Base-by-base conservation (phyloP, 2,888 invertebrate species). In the Dynastes tityus region DNA sequence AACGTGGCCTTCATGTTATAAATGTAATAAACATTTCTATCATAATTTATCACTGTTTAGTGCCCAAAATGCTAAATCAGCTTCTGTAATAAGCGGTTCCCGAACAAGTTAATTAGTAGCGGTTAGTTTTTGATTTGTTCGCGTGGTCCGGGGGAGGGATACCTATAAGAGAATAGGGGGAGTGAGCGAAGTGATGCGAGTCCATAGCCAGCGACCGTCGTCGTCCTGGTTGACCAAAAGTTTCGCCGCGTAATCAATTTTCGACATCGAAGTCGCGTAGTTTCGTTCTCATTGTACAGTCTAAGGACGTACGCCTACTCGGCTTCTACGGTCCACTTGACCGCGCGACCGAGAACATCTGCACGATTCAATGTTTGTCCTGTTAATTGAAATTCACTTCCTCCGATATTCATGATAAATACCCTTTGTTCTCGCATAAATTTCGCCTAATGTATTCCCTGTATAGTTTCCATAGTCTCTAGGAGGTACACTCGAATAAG, bases 341-440 rank as follows among this genome's bases (percentile, higher is more conserved):
- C 61, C 74, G 55, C 55, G 22, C 64, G n/a, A 13, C 55, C 49
- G 53, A 61, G 78, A 78, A 73, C 78, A 78, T 78, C 78, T 78
- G 78, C 64, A 27, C 74, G 63, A 75, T 78, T 58, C 74, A 53
- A 58, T 80, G 78, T 80, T 80, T 80, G 80, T 67, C 63, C 76
- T 61, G 67, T 73, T 81, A 82, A 82, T 82, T 82, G 81, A 81
- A 81, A 82, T 82, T 82, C 82, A 80, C 80, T 78, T 78, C 80
- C 78, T 78, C 80, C 78, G 76, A 75, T 80, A 81, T 80, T 81
- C 81, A 80, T 80, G 80, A 79, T 80, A 80, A 81, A 81, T 81
- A 80, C 74, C 55, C 80, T 80, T 80, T 81, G 80, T 80, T 63
- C 78, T 74, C 58, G 80, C 78, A 79, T 79, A 80, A 80, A 73